Evolutionary conservation across 2,797 vertebrate species (phyloP), one percentile per base, ranked within the genome.

Genomic region (Tragelaphus eurycerus): DNA sequence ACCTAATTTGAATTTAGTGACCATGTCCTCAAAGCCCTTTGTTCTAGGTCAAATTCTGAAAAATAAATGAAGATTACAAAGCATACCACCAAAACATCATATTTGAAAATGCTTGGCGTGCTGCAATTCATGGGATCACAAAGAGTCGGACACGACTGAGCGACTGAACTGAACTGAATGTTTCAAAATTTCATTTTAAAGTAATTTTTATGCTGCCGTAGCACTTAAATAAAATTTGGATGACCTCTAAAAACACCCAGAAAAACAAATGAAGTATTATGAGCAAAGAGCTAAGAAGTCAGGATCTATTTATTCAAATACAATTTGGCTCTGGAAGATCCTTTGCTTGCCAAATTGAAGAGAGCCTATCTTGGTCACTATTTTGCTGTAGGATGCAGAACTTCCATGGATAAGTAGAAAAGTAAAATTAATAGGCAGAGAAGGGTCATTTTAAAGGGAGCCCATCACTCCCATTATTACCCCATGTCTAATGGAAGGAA

Each of bases 281-380:
- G 85, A 91, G 27, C n/a, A 95, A 96, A 88, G 50, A 55, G n/a
- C 71, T 96, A 74, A 78, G 62, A 94, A 97, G 64, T 92, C 85
- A 89, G 54, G 27, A 90, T 88, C 54, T 98, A 92, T 96, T 94
- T 97, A 91, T 95, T 92, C 96, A 95, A 97, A 94, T 60, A 97
- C 16, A 64, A 92, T 62, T 90, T 96, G 86, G 93, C 93, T 96
- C 27, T 60, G 27, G 89, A 92, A 91, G 25, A 89, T 71, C 21
- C 25, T 95, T 94, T 93, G 38, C 54, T 96, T 96, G 96, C 92
- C 96, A 98, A 96, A 13, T 38, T 96, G 57, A 17, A 93, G 74
- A 96, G 34, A 93, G 29, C 31, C 55, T 92, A 71, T 93, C 50
- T 93, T 91, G 17, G 43, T 96, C 46, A 52, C 54, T 79, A 55